Conservation (phyloP, 2,797 vertebrate species). For the Oceanodroma leucorhoa region DNA sequence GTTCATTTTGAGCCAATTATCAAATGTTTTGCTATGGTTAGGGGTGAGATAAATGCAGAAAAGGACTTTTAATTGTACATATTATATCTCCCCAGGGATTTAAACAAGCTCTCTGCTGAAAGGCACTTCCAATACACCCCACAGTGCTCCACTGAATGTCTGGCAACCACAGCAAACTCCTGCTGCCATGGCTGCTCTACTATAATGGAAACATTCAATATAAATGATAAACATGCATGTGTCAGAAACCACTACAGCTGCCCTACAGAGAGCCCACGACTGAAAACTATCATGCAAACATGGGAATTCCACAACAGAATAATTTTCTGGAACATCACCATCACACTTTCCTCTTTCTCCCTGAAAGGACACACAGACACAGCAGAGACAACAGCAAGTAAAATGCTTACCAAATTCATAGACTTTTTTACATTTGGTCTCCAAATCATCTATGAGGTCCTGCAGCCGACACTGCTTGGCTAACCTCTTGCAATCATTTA, state of each 20-base stretch:
- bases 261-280: neutral
- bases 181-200: neutral
- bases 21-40: neutral
- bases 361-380: neutral
- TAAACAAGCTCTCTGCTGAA: neutral
- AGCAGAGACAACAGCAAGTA: neutral
- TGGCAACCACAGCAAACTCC: neutral
- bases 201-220: neutral
- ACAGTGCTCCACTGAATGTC: neutral
- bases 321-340: neutral
- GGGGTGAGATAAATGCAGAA: neutral
- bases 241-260: neutral
- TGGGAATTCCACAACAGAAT: neutral
- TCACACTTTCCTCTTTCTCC: neutral
- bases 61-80: neutral
- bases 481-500: slow-evolving; percentile 89
- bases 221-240: neutral
- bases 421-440: slow-evolving; percentile 91
- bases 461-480: slow-evolving; percentile 94
- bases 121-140: neutral
- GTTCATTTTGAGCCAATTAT: neutral
- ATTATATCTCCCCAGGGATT: neutral
- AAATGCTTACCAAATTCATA: slow-evolving; percentile 89
- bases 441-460: slow-evolving; percentile 89
- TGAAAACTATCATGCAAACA: neutral